Evolutionary conservation across 92 coral and sea anemone genomes (phyloP).

Genomic region (Muricea muricata): DNA sequence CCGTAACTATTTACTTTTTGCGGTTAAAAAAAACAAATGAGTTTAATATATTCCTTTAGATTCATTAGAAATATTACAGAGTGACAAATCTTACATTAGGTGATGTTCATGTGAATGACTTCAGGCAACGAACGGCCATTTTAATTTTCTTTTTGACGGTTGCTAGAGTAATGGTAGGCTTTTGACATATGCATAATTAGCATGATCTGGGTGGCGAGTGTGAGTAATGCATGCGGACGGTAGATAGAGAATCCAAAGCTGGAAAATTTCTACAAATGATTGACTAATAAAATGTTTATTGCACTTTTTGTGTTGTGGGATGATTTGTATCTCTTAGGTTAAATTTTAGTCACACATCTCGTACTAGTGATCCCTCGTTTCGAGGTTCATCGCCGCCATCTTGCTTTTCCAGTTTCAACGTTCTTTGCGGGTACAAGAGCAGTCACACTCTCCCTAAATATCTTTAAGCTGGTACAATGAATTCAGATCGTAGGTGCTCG

Average conservation of each 20-base stretch:
- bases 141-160: not conserved
- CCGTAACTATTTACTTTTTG: not conserved
- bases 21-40: not conserved
- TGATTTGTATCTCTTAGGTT: too few relatives aligned
- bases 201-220: not conserved
- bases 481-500: too few relatives aligned
- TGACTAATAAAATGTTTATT: not conserved
- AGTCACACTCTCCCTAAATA: too few relatives aligned
- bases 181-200: not conserved
- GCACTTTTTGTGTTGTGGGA: not conserved
- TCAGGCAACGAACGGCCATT: not conserved
- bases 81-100: not conserved
- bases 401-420: too few relatives aligned
- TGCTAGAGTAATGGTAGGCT: not conserved
- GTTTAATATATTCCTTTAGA: not conserved
- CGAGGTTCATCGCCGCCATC: too few relatives aligned
- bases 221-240: not conserved
- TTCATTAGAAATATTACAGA: not conserved
- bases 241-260: not conserved
- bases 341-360: too few relatives aligned
- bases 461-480: too few relatives aligned
- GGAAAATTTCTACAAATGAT: not conserved
- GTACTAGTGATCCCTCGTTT: too few relatives aligned
- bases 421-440: too few relatives aligned
- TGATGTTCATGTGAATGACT: not conserved